A percentile compares a stretch with the other conserved stretches of the same genome.
These are phyloP conservation scores for Apantesis nais DNA, from an alignment of 2,888 invertebrate species.

Conservation along the genomic window DNA sequence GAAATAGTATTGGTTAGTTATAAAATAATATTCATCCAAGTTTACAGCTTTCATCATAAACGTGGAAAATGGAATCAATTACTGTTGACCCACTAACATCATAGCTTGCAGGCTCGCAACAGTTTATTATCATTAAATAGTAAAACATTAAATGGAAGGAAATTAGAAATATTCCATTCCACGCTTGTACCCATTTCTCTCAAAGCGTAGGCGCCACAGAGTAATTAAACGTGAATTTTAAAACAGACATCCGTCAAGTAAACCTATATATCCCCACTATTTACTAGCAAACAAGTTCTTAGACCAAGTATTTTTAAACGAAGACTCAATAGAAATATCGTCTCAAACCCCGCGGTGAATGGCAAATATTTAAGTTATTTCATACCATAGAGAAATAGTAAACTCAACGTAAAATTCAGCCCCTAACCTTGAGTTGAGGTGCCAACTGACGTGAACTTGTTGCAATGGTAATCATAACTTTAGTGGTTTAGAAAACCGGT, in stretches of 20 bases:
- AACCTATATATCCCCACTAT: conserved; percentile 37
- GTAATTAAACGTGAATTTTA: conserved; percentile 46
- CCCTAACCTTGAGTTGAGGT: conserved; percentile 62
- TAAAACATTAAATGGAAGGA: conserved; percentile 19
- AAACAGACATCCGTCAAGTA: conserved; percentile 34
- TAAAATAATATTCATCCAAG: conserved; percentile 8
- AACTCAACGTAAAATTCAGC: conserved; percentile 62
- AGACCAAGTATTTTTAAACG: conserved; percentile 47
- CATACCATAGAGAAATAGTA: conserved; percentile 60
- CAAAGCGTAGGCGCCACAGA: conserved; percentile 39
- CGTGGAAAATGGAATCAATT: conserved; percentile 11
- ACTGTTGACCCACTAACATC: conserved; percentile 12
- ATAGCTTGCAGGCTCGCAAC: conserved; percentile 4
- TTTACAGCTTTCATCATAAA: conserved; percentile 15
- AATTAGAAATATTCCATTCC: conserved; percentile 46
- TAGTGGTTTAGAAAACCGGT: conserved; percentile 70
- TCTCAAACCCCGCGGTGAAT: conserved; percentile 55
- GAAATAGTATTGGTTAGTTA: background rate
- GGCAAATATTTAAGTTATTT: conserved; percentile 59
- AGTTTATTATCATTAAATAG: conserved; percentile 13
- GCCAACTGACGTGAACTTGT: conserved; percentile 59
- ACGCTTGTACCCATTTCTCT: conserved; percentile 41
- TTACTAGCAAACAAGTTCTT: conserved; percentile 47
- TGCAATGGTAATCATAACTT: conserved; percentile 58
- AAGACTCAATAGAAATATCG: conserved; percentile 46